Evolutionary conservation across 2,113 vertebrate species (phyloP).

Genomic region (Oenanthe melanoleuca): DNA sequence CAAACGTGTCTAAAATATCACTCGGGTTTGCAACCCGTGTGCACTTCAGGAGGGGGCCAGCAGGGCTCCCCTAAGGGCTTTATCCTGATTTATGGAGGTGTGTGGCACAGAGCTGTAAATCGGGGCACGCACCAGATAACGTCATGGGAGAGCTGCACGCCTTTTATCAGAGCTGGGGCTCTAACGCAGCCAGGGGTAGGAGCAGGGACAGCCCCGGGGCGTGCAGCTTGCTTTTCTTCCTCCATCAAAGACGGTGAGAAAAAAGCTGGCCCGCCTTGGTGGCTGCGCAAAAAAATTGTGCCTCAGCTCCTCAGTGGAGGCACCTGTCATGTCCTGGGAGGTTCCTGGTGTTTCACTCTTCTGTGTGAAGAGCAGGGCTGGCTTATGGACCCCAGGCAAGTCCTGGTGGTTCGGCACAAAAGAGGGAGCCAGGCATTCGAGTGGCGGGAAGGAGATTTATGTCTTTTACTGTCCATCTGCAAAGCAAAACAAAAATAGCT

Average conservation of each 20-base stretch:
- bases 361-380: neutral
- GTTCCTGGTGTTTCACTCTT: neutral
- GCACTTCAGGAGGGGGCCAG: neutral
- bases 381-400: neutral
- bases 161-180: neutral
- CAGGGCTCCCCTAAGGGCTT: neutral
- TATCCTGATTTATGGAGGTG: slow-evolving; percentile 30
- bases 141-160: neutral
- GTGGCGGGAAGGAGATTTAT: slow-evolving; percentile 70
- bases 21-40: neutral
- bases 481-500: slow-evolving; percentile 84
- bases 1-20: slow-evolving; percentile 52
- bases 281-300: neutral
- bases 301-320: neutral
- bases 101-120: neutral
- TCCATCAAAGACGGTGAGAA: neutral
- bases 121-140: neutral
- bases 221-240: neutral
- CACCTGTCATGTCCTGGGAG: neutral
- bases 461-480: slow-evolving; percentile 78
- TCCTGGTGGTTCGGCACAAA: neutral
- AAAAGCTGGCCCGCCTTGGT: neutral
- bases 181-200: neutral
- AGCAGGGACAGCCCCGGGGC: neutral
- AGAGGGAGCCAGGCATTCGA: neutral